Percentiles rank a stretch among this genome's conserved stretches.
These are phyloP conservation scores for Sesia bembeciformis DNA, from an alignment of 2,888 invertebrate genomes.

Conservation along the genomic window DNA sequence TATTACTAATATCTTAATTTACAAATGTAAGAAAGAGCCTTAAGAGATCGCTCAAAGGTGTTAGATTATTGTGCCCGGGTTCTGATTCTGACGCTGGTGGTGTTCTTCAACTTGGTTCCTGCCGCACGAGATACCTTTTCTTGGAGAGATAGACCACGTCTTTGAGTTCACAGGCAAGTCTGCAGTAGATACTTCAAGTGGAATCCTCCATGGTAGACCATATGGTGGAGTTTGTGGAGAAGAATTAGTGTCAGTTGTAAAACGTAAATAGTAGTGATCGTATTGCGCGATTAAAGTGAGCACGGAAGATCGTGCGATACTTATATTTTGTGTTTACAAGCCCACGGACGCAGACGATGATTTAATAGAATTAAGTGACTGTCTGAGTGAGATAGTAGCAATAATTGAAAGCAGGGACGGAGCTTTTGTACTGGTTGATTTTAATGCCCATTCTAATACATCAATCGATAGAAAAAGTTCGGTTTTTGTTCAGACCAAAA, in stretches of 20 bases:
- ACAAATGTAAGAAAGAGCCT: not conserved
- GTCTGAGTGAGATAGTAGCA: no score
- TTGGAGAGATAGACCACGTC: not conserved
- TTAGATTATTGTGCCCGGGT: not conserved
- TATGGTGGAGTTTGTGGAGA: constrained; percentile 7
- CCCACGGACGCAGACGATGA: no score
- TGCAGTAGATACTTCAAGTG: constrained; percentile 1
- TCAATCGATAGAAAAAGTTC: no score
- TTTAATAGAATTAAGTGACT: no score
- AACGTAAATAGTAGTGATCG: constrained; percentile 5
- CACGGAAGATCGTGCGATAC: no score
- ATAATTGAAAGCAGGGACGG: no score
- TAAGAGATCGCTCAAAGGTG: not conserved
- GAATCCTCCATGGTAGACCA: constrained; percentile 2
- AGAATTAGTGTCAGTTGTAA: constrained; percentile 3
- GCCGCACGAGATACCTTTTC: not conserved
- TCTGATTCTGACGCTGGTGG: constrained; percentile 4
- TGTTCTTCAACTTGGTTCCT: not conserved
- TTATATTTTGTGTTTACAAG: no score
- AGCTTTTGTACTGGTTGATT: no score
- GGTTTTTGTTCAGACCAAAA: no score
- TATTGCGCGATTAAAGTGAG: not conserved
- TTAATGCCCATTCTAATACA: no score
- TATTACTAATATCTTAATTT: not conserved
- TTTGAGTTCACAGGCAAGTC: constrained; percentile 5